Conservation (phyloP, 2,888 invertebrate species). For the Notodonta ziczac region DNA sequence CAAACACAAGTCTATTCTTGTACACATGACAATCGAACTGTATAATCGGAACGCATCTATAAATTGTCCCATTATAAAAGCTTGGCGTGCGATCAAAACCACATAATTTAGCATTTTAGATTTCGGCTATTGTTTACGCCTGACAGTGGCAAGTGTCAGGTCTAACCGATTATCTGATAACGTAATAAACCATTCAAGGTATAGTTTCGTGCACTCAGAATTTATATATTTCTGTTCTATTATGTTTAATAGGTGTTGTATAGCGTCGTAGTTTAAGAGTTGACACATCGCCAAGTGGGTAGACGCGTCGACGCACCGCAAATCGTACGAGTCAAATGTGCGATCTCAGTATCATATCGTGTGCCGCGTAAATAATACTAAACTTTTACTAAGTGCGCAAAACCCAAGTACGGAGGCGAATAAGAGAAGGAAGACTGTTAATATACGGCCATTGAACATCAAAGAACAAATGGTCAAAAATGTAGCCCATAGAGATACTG, state of each 20-base stretch:
- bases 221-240: slow-evolving; percentile 31
- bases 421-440: slow-evolving; percentile 37
- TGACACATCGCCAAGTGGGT: slow-evolving; percentile 71
- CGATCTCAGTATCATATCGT: slow-evolving; percentile 55
- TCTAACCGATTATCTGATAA: slow-evolving; percentile 7
- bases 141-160: not conserved
- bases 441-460: slow-evolving; percentile 46
- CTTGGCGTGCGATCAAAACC: slow-evolving; percentile 61
- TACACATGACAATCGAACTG: slow-evolving; percentile 36
- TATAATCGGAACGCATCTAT: slow-evolving; percentile 55
- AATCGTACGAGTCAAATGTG: slow-evolving; percentile 56
- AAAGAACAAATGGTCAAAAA: slow-evolving; percentile 55
- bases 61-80: slow-evolving; percentile 60
- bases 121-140: slow-evolving; percentile 7
- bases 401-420: slow-evolving; percentile 60
- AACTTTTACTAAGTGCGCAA: slow-evolving; percentile 16
- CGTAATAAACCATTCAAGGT: slow-evolving; percentile 27
- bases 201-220: slow-evolving; percentile 16
- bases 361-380: slow-evolving; percentile 48
- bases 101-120: slow-evolving; percentile 24
- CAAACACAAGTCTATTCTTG: slow-evolving; percentile 31
- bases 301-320: slow-evolving; percentile 51
- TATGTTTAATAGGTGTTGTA: not conserved
- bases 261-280: slow-evolving; percentile 51
- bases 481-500: slow-evolving; percentile 48